Conservation (phyloP, 2,888 invertebrate species). For the Pollenia amentaria region DNA sequence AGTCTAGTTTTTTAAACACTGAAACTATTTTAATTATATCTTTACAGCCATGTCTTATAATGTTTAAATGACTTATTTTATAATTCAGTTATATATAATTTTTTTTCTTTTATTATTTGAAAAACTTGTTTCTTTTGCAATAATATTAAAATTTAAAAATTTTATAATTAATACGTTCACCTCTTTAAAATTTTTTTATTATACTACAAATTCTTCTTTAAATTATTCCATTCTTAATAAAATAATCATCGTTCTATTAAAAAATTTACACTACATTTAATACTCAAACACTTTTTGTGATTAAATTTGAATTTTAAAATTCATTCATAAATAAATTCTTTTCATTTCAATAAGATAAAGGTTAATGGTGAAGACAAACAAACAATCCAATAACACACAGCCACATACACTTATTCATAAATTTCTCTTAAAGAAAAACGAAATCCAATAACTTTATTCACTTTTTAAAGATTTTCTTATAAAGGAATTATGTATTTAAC, state of each 20-base stretch:
- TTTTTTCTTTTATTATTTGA: no score
- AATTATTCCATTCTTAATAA: slow-evolving; percentile 19
- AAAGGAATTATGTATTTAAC: no score
- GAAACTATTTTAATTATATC: no score
- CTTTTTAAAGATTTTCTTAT: slow-evolving; percentile 3
- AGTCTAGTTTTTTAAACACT: no score
- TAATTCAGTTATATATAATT: no score
- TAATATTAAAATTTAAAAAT: background rate
- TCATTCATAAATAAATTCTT: slow-evolving; percentile 48
- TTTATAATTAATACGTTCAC: background rate
- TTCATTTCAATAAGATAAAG: slow-evolving; percentile 9
- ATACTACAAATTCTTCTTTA: background rate
- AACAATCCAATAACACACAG: background rate
- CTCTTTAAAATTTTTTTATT: slow-evolving; percentile 5
- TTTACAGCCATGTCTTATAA: no score
- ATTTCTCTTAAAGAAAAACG: background rate
- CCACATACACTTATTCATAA: slow-evolving; percentile 20
- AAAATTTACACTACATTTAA: slow-evolving; percentile 56
- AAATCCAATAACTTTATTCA: background rate
- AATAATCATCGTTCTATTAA: slow-evolving; percentile 30
- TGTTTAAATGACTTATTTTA: no score
- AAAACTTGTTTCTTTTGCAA: background rate
- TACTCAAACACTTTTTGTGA: slow-evolving; percentile 30
- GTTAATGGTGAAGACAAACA: slow-evolving; percentile 17
- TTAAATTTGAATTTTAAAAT: slow-evolving; percentile 18